Evolutionary conservation across 2,797 vertebrate species (phyloP), one percentile per base, ranked within the genome.

Genomic region (Cyclopterus lumpus): DNA sequence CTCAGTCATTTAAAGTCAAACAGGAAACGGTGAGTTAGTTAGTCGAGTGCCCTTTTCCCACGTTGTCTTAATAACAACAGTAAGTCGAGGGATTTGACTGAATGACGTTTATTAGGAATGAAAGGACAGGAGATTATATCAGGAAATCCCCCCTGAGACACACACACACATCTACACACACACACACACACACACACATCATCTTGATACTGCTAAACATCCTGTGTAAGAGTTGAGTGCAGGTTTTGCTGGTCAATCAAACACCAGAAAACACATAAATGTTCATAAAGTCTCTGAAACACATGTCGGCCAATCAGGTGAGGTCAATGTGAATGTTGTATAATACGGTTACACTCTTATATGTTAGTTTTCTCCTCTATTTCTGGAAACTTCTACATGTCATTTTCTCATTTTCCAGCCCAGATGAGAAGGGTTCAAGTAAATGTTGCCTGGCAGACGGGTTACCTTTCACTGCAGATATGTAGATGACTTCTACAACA

Each of bases 401-500:
- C 2, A 40, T 82, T 79, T 71, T n/a, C n/a, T 71, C 10, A 15
- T 68, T 82, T 79, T 67, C 54, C 78, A 86, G 62, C 32, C 73
- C 64, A 83, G 79, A 93, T 86, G 77, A 92, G 80, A 89, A 49
- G 38, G 62, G 28, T 65, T 71, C 67, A 88, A 81, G 71, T 20
- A 32, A 61, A 89, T 82, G 92, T 87, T 89, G 64, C n/a, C 55
- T 44, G 75, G 67, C 90, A 89, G 92, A 87, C 79, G 57, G 57
- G 86, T 92, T 89, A 79, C 82, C 84, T 92, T 85, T 89, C 81
- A 87, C 55, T 61, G 79, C 62, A 73, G 76, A 90, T 88, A 81
- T 78, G 82, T 44, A 63, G 79, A 86, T 71, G 89, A 82, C 84
- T 91, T 91, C 81, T 82, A 81, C 80, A 80, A 79, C 79, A 83